A percentile compares a stretch with the other conserved stretches of the same genome.
phyloP scores from a whole-genome alignment of 2,888 invertebrate genomes.

The Aporophyla nigra region DNA sequence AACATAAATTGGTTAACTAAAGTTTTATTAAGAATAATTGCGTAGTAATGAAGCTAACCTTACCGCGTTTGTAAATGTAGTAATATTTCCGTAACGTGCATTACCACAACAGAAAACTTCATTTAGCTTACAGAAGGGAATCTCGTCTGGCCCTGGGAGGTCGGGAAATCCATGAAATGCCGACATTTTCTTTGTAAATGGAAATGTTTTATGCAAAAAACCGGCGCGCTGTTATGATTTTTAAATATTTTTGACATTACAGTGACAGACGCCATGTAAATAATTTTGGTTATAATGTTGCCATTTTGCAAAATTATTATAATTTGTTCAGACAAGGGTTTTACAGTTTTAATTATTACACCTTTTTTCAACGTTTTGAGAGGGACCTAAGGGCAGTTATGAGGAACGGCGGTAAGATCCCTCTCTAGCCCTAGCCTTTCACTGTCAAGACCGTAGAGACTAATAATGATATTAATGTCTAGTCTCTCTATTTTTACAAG shows the following conservation, averaged over 20 bases:
- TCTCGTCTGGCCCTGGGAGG: conserved; percentile 88
- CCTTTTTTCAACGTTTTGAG: neutral
- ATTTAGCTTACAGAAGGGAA: conserved; percentile 92
- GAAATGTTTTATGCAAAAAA: conserved; percentile 33
- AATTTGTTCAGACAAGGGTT: neutral
- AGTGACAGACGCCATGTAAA: neutral
- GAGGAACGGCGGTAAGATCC: neutral
- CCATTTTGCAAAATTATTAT: neutral
- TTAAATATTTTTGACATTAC: conserved; percentile 45
- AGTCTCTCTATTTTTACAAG: neutral
- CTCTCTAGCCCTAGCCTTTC: neutral
- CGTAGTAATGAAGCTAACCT: conserved; percentile 78
- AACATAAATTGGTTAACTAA: neutral
- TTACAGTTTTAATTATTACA: neutral
- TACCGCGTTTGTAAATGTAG: conserved; percentile 91
- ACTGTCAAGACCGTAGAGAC: neutral
- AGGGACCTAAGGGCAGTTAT: too few relatives aligned
- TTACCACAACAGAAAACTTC: conserved; percentile 92
- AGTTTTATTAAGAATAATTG: neutral
- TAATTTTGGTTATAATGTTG: neutral
- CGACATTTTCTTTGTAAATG: conserved; percentile 81
- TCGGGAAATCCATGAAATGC: conserved; percentile 89
- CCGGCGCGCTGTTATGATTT: conserved; percentile 62
- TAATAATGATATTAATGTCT: neutral
- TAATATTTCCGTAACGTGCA: conserved; percentile 90